phyloP scores from a whole-genome alignment of 2,888 invertebrate genomes.

The Hypercompe scribonia region DNA sequence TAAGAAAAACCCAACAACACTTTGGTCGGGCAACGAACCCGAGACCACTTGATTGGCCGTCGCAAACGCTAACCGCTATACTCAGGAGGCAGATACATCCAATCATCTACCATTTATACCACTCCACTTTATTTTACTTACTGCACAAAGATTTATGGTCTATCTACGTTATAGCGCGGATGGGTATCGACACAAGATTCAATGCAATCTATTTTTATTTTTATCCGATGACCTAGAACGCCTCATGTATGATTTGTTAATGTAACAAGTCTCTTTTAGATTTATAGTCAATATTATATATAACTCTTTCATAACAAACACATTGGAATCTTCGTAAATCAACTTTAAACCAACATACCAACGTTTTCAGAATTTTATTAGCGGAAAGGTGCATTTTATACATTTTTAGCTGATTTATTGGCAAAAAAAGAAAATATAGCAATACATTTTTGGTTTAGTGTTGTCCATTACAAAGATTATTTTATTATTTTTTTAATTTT shows the following conservation, averaged over 20 bases:
- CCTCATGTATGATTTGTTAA: constrained; percentile 8
- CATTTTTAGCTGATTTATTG: background rate
- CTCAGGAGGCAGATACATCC: no score
- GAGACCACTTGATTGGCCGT: no score
- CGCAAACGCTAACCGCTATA: no score
- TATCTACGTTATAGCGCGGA: background rate
- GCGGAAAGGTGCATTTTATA: background rate
- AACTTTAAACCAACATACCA: background rate
- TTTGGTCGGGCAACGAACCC: no score
- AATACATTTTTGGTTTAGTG: background rate
- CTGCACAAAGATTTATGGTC: background rate
- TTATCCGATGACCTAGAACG: constrained; percentile 9
- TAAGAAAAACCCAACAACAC: no score
- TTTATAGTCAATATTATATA: constrained; percentile 5
- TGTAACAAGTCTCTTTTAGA: background rate
- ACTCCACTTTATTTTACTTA: background rate
- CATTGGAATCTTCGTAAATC: background rate
- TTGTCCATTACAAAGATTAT: no score
- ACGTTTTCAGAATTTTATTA: background rate
- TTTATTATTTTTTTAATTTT: no score
- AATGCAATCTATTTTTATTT: constrained; percentile 16
- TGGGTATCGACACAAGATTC: constrained; percentile 3
- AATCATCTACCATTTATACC: background rate
- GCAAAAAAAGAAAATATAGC: background rate
- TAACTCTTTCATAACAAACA: background rate